Evolutionary conservation across 2,113 vertebrate species (phyloP).

Genomic region (Pandion haliaetus): DNA sequence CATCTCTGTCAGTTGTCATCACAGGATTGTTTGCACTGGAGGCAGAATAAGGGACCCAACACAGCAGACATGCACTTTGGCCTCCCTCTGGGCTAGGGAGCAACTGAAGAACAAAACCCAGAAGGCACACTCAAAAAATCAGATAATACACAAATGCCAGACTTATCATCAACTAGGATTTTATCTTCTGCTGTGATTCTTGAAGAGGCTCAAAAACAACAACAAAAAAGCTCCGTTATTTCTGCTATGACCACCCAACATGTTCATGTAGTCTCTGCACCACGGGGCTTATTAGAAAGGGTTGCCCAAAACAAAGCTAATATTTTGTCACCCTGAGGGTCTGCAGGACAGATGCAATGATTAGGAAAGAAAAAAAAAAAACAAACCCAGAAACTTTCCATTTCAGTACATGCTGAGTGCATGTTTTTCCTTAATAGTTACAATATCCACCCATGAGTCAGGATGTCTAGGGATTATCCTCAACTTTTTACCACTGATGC

Average conservation of each 20-base stretch:
- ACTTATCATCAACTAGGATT: constrained; percentile 7
- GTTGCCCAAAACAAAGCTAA: not conserved
- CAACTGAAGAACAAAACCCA: not conserved
- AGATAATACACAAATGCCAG: not conserved
- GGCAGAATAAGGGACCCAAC: not conserved
- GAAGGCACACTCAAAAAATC: not conserved
- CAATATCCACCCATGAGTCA: not conserved
- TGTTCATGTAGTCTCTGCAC: not conserved
- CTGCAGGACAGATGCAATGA: not conserved
- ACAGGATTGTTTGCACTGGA: not conserved
- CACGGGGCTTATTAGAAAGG: not conserved
- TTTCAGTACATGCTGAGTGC: not conserved
- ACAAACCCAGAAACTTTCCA: not conserved
- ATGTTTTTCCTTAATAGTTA: not conserved
- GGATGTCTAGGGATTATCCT: not conserved
- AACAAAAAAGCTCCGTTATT: not conserved
- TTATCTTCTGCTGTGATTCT: not conserved
- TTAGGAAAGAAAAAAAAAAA: not conserved
- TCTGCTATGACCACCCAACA: not conserved
- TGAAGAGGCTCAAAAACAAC: not conserved
- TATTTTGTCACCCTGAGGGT: not conserved
- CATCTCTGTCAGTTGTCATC: not conserved
- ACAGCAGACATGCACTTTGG: not conserved
- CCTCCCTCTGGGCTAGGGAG: not conserved
- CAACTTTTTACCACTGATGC: not conserved